phyloP scores from a whole-genome alignment of 2,797 vertebrate genomes.

The Trachops cirrhosus region DNA sequence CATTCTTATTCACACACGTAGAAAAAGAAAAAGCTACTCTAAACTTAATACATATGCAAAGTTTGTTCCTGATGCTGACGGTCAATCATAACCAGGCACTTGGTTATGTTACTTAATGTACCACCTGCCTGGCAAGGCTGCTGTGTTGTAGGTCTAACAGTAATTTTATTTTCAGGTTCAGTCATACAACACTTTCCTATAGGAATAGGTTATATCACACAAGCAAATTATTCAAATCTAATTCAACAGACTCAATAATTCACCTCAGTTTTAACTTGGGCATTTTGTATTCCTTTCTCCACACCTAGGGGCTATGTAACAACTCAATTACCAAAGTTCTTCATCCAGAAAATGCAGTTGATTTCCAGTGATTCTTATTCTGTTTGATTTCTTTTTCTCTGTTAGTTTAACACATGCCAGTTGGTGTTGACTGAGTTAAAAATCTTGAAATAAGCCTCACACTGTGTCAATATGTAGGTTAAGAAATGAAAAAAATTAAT shows the following conservation, averaged over 20 bases:
- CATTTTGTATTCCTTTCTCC: constrained; percentile 63
- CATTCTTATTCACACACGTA: neutral
- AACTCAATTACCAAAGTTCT: constrained; percentile 76
- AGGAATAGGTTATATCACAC: constrained; percentile 40
- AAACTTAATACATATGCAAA: neutral
- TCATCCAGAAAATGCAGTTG: constrained; percentile 72
- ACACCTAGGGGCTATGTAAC: constrained; percentile 59
- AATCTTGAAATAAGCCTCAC: constrained; percentile 57
- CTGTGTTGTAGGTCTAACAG: neutral
- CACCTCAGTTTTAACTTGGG: constrained; percentile 48
- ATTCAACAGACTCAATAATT: constrained; percentile 67
- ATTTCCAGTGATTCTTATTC: constrained; percentile 67
- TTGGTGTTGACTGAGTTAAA: constrained; percentile 69
- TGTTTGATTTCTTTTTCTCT: constrained; percentile 54
- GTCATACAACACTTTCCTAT: neutral
- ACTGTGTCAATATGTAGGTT: constrained; percentile 31
- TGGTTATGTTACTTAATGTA: neutral
- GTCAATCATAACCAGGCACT: neutral
- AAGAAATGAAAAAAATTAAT: constrained; percentile 51
- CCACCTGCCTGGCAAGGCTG: neutral
- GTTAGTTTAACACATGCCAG: constrained; percentile 53
- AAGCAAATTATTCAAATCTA: constrained; percentile 67
- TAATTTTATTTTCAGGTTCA: constrained; percentile 53
- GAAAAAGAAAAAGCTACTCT: neutral
- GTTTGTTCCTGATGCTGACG: neutral